phyloP scores from a whole-genome alignment of 2,797 vertebrate genomes.

The Megaceryle alcyon region DNA sequence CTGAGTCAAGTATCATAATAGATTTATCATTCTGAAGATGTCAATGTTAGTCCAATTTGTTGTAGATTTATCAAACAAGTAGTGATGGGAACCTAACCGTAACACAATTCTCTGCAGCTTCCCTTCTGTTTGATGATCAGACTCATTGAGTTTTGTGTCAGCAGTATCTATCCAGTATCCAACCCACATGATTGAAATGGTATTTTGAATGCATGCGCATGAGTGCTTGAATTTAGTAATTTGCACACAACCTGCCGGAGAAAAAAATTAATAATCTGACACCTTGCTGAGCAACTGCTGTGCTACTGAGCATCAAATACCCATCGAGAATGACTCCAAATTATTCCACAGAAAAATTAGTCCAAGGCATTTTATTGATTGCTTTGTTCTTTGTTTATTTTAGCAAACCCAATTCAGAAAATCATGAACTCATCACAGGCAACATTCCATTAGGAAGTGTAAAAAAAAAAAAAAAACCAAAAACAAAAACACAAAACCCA shows the following conservation, averaged over 20 bases:
- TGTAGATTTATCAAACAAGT: background rate
- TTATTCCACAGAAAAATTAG: background rate
- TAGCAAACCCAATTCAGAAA: background rate
- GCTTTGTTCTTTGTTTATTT: background rate
- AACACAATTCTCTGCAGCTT: background rate
- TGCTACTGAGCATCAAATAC: background rate
- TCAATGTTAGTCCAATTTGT: background rate
- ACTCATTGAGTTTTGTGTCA: background rate
- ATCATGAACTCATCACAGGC: background rate
- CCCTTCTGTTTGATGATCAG: background rate
- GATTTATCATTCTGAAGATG: background rate
- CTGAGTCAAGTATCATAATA: background rate
- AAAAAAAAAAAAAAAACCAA: too few relatives aligned
- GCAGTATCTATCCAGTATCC: background rate
- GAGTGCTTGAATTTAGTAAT: background rate
- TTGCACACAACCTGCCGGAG: background rate
- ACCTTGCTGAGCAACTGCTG: background rate
- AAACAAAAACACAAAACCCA: background rate
- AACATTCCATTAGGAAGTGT: background rate
- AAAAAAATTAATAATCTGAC: background rate
- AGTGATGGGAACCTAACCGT: background rate
- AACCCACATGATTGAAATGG: background rate
- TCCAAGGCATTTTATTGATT: background rate
- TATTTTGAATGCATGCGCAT: background rate
- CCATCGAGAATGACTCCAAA: background rate